These are phyloP conservation scores for Hyla sarda DNA, from an alignment of 2,113 vertebrate species.

Conservation along the genomic window DNA sequence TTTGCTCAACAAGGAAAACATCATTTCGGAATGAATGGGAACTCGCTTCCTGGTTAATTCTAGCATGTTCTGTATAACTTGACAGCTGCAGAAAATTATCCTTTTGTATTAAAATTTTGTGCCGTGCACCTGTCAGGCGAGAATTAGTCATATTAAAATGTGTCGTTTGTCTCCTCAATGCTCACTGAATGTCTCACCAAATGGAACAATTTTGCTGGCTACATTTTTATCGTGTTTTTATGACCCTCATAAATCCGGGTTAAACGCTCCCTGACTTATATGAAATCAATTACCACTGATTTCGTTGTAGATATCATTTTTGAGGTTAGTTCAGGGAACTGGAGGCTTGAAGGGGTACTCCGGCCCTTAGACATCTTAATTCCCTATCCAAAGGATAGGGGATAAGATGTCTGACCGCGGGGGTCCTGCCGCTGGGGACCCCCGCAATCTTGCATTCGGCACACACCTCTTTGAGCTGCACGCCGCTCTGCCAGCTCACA, in stretches of 20 bases:
- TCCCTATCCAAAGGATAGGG: no score
- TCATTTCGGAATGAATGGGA: slow-evolving; percentile 26
- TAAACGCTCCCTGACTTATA: not conserved
- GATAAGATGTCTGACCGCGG: no score
- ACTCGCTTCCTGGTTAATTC: not conserved
- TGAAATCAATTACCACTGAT: not conserved
- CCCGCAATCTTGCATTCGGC: no score
- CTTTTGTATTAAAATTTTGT: not conserved
- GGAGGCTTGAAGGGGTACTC: no score
- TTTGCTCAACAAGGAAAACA: not conserved
- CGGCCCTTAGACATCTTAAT: no score
- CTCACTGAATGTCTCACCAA: not conserved
- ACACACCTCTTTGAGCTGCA: no score
- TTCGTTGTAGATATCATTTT: not conserved
- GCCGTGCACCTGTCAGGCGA: slow-evolving; percentile 18
- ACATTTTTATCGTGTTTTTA: not conserved
- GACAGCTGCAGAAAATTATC: slow-evolving; percentile 50
- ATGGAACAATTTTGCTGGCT: not conserved
- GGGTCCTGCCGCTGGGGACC: no score
- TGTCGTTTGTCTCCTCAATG: not conserved
- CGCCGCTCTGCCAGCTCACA: no score
- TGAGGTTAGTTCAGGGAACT: not conserved
- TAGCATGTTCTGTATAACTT: slow-evolving; percentile 3
- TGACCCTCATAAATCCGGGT: not conserved
- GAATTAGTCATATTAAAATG: slow-evolving; percentile 15